These are phyloP conservation scores for Ceratotherium simum DNA, from an alignment of 2,113 vertebrate species.

Conservation along the genomic window DNA sequence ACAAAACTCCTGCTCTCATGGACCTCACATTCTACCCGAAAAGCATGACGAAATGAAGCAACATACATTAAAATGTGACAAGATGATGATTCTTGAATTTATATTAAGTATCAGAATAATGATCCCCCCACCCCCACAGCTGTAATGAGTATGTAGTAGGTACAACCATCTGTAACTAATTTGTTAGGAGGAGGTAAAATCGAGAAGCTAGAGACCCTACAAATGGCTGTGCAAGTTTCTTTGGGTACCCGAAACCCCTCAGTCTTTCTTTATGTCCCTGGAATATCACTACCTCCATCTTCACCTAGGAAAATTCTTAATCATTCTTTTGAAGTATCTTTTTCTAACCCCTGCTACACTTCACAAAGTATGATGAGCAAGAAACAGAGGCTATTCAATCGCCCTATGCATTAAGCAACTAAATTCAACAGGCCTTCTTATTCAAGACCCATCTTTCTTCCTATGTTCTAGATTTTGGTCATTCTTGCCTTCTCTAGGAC, in stretches of 20 bases:
- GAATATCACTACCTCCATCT: not conserved
- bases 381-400: not conserved
- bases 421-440: not conserved
- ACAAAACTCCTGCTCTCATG: not conserved
- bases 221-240: not conserved
- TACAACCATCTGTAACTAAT: not conserved
- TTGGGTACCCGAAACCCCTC: not conserved
- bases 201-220: not conserved
- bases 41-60: not conserved
- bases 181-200: not conserved
- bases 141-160: not conserved
- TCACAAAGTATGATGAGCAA: not conserved
- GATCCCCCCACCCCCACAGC: not conserved
- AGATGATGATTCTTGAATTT: not conserved
- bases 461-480: not conserved
- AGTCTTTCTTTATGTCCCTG: not conserved
- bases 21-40: not conserved
- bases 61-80: conserved; percentile 19
- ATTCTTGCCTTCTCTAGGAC: not conserved
- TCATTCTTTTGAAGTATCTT: not conserved
- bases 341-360: not conserved
- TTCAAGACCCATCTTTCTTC: not conserved
- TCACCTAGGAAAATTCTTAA: not conserved
- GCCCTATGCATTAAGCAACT: not conserved
- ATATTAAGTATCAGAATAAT: conserved; percentile 30